Conservation (phyloP, 2,888 invertebrate species). For the Ceraclea dissimilis region DNA sequence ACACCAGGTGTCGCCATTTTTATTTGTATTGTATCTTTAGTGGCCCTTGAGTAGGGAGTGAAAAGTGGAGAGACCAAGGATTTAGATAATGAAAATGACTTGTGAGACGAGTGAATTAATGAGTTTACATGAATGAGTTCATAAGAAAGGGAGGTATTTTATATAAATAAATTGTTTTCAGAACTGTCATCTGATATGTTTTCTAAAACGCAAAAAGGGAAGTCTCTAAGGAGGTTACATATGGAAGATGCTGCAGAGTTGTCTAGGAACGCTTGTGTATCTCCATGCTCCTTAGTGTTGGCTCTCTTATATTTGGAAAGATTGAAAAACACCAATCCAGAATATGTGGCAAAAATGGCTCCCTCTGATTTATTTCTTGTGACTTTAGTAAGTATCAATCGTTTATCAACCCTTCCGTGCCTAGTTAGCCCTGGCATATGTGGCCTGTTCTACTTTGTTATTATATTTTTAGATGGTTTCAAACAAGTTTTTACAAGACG, state of each 20-base stretch:
- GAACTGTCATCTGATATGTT: constrained; percentile 82
- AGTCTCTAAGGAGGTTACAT: constrained; percentile 68
- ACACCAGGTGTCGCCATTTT: not conserved
- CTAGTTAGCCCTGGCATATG: too few species aligned
- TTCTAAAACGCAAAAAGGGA: constrained; percentile 68
- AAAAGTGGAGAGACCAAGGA: too few species aligned
- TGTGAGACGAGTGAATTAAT: too few species aligned
- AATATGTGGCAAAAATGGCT: constrained; percentile 73
- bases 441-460: not conserved
- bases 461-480: constrained; percentile 74
- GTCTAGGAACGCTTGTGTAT: constrained; percentile 73
- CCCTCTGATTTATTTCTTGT: constrained; percentile 92
- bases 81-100: too few species aligned
- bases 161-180: too few species aligned
- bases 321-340: constrained; percentile 70
- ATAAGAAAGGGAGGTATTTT: too few species aligned
- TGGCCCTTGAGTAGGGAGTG: too few species aligned
- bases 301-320: constrained; percentile 91
- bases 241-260: constrained; percentile 70
- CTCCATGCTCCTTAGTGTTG: constrained; percentile 87
- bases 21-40: too few species aligned
- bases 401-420: not conserved
- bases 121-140: too few species aligned
- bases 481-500: constrained; percentile 90
- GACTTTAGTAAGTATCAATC: constrained; percentile 63